Conservation (phyloP, 1,140 invertebrate genomes). For the Bombus ignitus region DNA sequence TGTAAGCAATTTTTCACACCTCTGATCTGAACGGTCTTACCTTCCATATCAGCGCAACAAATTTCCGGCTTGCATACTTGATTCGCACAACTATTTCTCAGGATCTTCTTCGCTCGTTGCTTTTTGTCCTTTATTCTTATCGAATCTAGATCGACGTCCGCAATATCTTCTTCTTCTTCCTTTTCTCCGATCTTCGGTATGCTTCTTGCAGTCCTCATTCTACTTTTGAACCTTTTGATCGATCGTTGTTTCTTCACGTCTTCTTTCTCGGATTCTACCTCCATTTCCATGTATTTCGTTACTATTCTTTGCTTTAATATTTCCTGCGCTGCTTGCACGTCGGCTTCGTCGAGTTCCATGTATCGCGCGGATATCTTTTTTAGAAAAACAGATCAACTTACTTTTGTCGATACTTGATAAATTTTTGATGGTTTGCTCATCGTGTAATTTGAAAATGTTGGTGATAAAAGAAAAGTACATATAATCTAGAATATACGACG, state of each 20-base stretch:
- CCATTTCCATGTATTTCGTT: not conserved
- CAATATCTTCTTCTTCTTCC: not conserved
- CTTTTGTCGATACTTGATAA: too few relatives aligned
- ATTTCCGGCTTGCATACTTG: conserved; percentile 60
- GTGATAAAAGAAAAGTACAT: too few relatives aligned
- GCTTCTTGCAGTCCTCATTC: conserved; percentile 9
- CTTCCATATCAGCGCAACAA: conserved; percentile 57
- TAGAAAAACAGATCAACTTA: too few relatives aligned
- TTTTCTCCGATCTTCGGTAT: not conserved
- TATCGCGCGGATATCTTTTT: not conserved
- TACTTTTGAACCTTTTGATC: conserved; percentile 2
- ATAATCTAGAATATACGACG: not conserved
- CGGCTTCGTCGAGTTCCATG: not conserved
- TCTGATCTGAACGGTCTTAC: conserved; percentile 30
- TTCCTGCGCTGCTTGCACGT: conserved; percentile 2
- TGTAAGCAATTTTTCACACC: too few relatives aligned
- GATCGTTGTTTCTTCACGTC: conserved; percentile 22
- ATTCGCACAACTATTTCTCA: conserved; percentile 34
- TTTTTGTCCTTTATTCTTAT: not conserved
- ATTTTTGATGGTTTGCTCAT: too few relatives aligned
- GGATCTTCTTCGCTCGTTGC: conserved; percentile 24
- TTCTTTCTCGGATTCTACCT: conserved; percentile 16
- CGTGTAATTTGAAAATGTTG: too few relatives aligned
- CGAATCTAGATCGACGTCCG: conserved; percentile 10
- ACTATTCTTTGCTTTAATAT: not conserved